These are phyloP conservation scores for Chrysomallon squamiferum DNA, from an alignment of 1,140 invertebrate genomes.

Conservation along the genomic window DNA sequence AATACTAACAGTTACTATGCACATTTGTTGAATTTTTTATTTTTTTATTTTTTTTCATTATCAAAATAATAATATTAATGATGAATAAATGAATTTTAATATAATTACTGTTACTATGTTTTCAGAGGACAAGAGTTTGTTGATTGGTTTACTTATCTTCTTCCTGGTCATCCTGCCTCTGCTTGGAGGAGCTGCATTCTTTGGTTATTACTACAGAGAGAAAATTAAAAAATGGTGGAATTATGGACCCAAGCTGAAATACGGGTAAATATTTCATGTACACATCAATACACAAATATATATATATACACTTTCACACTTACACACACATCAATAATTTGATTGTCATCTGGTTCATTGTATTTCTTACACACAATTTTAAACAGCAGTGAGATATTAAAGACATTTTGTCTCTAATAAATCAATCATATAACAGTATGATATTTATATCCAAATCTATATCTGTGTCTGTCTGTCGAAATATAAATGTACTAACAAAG, in stretches of 20 bases:
- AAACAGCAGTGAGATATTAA: background rate
- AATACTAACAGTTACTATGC: no score
- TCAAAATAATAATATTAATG: no score
- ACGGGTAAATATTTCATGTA: constrained; percentile 20
- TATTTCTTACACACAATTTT: background rate
- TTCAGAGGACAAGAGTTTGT: constrained; percentile 71
- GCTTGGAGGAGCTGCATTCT: constrained; percentile 70
- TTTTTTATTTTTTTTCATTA: no score
- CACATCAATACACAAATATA: background rate
- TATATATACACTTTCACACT: background rate
- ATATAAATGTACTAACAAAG: no score
- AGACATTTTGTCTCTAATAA: background rate
- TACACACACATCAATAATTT: background rate
- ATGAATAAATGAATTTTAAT: no score
- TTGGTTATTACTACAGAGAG: constrained; percentile 74
- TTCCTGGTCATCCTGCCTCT: constrained; percentile 84
- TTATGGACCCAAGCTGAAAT: constrained; percentile 28
- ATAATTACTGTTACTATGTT: constrained; percentile 20
- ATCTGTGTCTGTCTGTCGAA: no score
- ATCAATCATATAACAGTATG: background rate
- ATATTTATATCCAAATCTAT: background rate
- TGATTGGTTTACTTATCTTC: constrained; percentile 74
- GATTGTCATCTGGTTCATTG: background rate
- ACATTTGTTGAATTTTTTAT: no score
- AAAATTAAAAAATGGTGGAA: constrained; percentile 41